Percentiles rank a stretch among this genome's conserved stretches.
Conservation (phyloP, 2,113 vertebrate species). For the Corvus moneduloides region DNA sequence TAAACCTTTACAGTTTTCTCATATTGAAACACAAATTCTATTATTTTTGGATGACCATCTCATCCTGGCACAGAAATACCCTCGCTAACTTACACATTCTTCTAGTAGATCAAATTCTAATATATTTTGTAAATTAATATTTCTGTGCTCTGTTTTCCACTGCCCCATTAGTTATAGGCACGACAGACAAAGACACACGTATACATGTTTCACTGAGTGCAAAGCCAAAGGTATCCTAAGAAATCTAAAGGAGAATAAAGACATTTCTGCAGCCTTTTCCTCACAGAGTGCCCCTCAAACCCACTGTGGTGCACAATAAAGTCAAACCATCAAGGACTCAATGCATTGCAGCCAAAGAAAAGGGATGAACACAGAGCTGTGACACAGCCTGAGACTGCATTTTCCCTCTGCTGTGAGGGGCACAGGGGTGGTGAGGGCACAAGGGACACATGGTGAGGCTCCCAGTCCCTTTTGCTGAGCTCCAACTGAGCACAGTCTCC, state of each 20-base stretch:
- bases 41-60: not conserved
- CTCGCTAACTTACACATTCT: not conserved
- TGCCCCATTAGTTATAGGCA: not conserved
- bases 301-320: not conserved
- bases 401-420: not conserved
- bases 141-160: not conserved
- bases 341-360: accelerated
- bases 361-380: not conserved
- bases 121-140: not conserved
- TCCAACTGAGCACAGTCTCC: not conserved
- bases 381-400: not conserved
- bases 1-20: not conserved
- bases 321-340: not conserved
- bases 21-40: not conserved
- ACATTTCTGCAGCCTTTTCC: not conserved
- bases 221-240: not conserved
- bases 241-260: not conserved
- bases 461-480: not conserved
- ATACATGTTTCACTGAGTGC: not conserved
- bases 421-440: not conserved
- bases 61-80: not conserved
- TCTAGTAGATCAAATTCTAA: not conserved
- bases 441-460: accelerated
- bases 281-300: not conserved
- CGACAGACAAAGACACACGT: not conserved